phyloP scores from a whole-genome alignment of 2,113 vertebrate species.

The Emydocephalus ijimae region DNA sequence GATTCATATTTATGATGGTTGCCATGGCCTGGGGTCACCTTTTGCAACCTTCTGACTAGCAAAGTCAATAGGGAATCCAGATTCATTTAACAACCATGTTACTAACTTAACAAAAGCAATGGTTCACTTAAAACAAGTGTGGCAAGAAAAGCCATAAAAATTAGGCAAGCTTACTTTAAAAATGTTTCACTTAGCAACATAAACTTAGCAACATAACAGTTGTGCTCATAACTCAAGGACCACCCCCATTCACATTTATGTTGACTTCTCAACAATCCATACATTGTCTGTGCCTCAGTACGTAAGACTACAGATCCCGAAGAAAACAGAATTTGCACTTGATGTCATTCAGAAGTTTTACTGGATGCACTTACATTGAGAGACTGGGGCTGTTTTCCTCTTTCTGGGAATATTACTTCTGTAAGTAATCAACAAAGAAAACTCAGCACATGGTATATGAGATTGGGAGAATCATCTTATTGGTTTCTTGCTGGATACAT shows the following conservation, averaged over 20 bases:
- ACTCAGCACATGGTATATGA: neutral
- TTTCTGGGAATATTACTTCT: neutral
- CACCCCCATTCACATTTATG: neutral
- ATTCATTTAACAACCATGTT: neutral
- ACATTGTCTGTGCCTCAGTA: neutral
- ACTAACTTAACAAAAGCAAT: neutral
- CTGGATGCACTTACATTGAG: neutral
- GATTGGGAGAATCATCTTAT: neutral
- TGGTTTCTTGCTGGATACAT: neutral
- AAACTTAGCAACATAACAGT: neutral
- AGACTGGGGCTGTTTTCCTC: too few species aligned
- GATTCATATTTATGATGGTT: neutral
- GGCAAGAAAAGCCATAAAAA: neutral
- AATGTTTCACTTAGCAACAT: neutral
- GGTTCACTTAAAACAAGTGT: neutral
- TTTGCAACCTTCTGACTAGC: neutral
- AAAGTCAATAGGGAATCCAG: neutral
- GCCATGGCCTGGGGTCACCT: neutral
- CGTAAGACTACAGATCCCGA: neutral
- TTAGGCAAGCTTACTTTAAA: neutral
- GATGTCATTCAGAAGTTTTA: neutral
- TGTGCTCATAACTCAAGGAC: neutral
- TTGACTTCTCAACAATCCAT: neutral
- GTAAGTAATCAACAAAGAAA: neutral
- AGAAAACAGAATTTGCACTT: neutral